Conservation (phyloP, 2,797 vertebrate genomes). For the Crenuchus spilurus region DNA sequence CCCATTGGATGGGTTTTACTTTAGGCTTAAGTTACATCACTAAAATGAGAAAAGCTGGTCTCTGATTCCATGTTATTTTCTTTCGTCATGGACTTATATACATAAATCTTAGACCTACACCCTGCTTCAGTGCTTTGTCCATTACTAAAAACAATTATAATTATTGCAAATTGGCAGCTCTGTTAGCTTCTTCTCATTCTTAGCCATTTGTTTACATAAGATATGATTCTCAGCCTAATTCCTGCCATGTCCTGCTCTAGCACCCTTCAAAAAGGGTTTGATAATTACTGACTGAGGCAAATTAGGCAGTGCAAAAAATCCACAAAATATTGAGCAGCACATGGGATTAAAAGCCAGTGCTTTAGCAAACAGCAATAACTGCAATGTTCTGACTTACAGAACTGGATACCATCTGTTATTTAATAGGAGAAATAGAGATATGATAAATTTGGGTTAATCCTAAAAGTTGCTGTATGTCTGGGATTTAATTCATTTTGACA, state of each 20-base stretch:
- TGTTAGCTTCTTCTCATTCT: neutral
- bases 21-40: no score
- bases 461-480: neutral
- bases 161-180: neutral
- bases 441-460: neutral
- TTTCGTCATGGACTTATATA: no score
- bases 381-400: slow-evolving; percentile 9
- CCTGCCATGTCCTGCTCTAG: neutral
- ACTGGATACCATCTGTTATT: slow-evolving; percentile 12
- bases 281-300: neutral
- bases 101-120: no score
- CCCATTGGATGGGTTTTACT: no score
- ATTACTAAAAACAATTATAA: no score
- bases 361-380: slow-evolving; percentile 6
- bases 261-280: neutral
- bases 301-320: neutral
- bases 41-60: no score
- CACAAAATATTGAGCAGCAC: slow-evolving; percentile 1
- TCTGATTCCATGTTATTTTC: no score
- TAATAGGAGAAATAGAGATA: neutral
- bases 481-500: neutral
- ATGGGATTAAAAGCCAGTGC: neutral
- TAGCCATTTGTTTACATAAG: neutral
- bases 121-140: no score
- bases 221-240: neutral